Evolutionary conservation across 2,113 vertebrate species (phyloP).

Genomic region (Takifugu flavidus): DNA sequence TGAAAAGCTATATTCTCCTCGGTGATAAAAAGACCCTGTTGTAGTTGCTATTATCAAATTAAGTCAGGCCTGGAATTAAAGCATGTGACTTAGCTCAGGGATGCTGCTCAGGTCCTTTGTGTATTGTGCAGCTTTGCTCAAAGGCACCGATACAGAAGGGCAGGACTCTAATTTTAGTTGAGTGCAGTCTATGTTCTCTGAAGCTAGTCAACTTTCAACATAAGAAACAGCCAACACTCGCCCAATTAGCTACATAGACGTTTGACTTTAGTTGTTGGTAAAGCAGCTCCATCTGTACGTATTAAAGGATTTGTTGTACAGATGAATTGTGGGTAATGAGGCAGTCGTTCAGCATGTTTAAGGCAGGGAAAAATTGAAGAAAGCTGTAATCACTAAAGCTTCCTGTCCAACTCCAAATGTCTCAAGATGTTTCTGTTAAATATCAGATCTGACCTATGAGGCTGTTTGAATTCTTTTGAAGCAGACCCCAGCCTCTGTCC

Average conservation of each 20-base stretch:
- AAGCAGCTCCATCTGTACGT: constrained; percentile 1
- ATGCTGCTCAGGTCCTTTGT: constrained; percentile 36
- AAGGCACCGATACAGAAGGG: constrained; percentile 16
- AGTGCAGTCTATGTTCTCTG: constrained; percentile 25
- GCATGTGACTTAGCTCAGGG: constrained; percentile 60
- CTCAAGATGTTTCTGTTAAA: constrained; percentile 42
- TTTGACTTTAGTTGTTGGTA: not conserved
- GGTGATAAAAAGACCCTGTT: constrained; percentile 57
- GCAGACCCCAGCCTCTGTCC: constrained; percentile 9
- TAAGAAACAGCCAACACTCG: constrained; percentile 7
- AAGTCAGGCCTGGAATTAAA: constrained; percentile 51
- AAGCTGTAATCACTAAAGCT: constrained; percentile 10
- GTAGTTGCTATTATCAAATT: constrained; percentile 59
- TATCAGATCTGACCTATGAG: constrained; percentile 46
- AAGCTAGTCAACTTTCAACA: constrained; percentile 5
- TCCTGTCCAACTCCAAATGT: constrained; percentile 26
- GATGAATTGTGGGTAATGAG: not conserved
- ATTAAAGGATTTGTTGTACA: constrained; percentile 6
- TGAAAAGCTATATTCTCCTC: constrained; percentile 43
- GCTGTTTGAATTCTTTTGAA: constrained; percentile 35
- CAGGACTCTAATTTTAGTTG: constrained; percentile 51
- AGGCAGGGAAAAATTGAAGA: not conserved
- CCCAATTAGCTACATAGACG: not conserved
- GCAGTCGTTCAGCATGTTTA: constrained; percentile 15
- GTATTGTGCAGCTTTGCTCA: constrained; percentile 43